phyloP scores from a whole-genome alignment of 2,797 vertebrate species.

The Xenopus petersii region DNA sequence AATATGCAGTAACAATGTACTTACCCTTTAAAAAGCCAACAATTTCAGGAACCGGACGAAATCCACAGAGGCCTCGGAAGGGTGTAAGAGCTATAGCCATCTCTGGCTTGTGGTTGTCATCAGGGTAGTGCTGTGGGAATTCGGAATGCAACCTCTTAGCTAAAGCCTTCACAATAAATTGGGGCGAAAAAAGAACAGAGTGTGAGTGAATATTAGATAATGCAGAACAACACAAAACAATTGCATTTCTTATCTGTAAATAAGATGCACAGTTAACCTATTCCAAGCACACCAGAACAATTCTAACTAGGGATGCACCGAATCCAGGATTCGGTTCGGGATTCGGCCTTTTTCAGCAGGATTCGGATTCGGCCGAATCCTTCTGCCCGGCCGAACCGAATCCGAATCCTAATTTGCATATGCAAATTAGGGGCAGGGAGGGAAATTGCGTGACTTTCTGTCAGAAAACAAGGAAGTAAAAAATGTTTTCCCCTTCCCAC shows the following conservation, averaged over 20 bases:
- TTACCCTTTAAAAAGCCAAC: conserved; percentile 84
- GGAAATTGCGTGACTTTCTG: no score
- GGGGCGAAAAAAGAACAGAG: neutral
- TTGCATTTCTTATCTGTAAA: neutral
- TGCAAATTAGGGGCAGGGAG: no score
- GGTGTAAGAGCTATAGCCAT: conserved; percentile 93
- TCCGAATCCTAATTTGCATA: no score
- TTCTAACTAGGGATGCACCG: no score
- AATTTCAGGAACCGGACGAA: conserved; percentile 87
- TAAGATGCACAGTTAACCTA: neutral
- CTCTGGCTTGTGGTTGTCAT: conserved; percentile 96
- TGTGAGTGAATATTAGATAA: neutral
- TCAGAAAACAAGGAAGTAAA: no score
- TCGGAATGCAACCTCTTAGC: conserved; percentile 82
- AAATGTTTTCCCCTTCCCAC: no score
- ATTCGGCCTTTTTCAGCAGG: no score
- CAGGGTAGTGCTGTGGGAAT: conserved; percentile 92
- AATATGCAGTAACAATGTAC: conserved; percentile 34
- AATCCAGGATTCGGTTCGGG: no score
- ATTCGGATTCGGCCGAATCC: no score
- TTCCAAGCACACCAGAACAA: no score
- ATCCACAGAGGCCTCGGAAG: conserved; percentile 92
- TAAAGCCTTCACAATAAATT: conserved; percentile 70
- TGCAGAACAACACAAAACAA: neutral
- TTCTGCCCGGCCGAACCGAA: no score